Base-by-base conservation (phyloP, 1,140 invertebrate genomes). In the Leptinotarsa defecta region DNA sequence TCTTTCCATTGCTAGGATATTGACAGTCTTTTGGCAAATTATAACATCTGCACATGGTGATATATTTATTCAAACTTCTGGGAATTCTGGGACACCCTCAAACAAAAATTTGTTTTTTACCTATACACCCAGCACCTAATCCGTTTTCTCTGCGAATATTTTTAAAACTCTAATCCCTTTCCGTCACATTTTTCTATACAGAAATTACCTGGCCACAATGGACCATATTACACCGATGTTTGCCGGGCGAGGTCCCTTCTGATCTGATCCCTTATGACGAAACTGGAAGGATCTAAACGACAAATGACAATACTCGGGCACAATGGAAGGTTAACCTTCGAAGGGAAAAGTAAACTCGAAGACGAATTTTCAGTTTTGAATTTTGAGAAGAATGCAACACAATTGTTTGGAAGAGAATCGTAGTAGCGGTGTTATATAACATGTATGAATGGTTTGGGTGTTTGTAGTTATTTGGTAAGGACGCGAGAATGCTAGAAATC, bases 271-370 rank as follows among this genome's bases (percentile, higher is more conserved):
- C 43, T n/a, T 3, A 48, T 43, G 67, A 68, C 24, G n/a, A 17
- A 0, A 17, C 34, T 43, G 24, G 13, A 27, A 68, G 67, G 67
- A 68, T 43, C 24, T 48, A 43, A 68, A 68, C 43, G 67, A 68
- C 43, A 68, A 68, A 43, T 68, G 67, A 68, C n/a, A 68, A 43
- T 68, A 34, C 43, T 2, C 11, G 43, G 67, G 20, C 43, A 43
- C n/a, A 68, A 68, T 43, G 19, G 43, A 19, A 48, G 15, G 43
- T 15, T 43, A 68, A 68, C 49, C 24, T 48, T 34, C 27, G n/a
- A 68, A 49, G 67, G 34, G 27, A 68, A 68, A 68, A 19, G 67
- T 68, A 68, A 68, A 68, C 67, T 49, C 24, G 63, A 65, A 20
- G 24, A 65, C 8, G 20, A 19, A 65, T 65, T 65, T 27, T 65